Percentiles rank a stretch among this genome's conserved stretches.
These are phyloP conservation scores for Quadriops clusia DNA, from an alignment of 2,888 invertebrate genomes.

Conservation along the genomic window DNA sequence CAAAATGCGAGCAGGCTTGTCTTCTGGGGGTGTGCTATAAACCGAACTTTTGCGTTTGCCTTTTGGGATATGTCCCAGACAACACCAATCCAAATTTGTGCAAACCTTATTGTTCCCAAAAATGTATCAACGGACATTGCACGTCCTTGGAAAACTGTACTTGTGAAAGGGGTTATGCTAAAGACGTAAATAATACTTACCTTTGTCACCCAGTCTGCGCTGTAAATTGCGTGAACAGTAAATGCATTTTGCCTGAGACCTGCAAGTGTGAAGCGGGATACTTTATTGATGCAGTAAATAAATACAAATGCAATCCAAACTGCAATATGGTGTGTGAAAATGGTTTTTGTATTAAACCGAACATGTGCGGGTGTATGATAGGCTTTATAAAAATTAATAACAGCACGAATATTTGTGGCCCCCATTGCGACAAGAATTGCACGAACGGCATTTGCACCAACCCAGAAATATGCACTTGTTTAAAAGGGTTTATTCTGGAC, in stretches of 20 bases:
- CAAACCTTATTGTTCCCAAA: too few relatives aligned
- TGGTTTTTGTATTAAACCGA: constrained; percentile 14
- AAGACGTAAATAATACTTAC: too few relatives aligned
- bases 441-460: constrained; percentile 10
- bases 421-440: constrained; percentile 11
- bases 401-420: constrained; percentile 11
- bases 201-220: constrained; percentile 2
- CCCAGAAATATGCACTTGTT: constrained; percentile 22
- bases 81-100: too few relatives aligned
- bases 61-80: too few relatives aligned
- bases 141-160: too few relatives aligned
- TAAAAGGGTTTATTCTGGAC: constrained; percentile 34
- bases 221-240: constrained; percentile 4
- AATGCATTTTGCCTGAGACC: constrained; percentile 6
- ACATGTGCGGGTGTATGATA: constrained; percentile 16
- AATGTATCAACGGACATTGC: too few relatives aligned
- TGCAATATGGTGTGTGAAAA: constrained; percentile 14
- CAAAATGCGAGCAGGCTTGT: too few relatives aligned
- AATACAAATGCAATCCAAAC: constrained; percentile 15
- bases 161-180: too few relatives aligned
- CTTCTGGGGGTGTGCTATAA: too few relatives aligned
- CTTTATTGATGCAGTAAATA: constrained; percentile 6
- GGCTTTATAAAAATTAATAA: constrained; percentile 22
- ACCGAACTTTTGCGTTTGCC: too few relatives aligned
- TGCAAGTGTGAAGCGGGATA: constrained; percentile 6